Percentiles rank a stretch among this genome's conserved stretches.
Evolutionary conservation across 1,140 invertebrate genomes (phyloP).

Genomic region (Drosophila parabipectinata): DNA sequence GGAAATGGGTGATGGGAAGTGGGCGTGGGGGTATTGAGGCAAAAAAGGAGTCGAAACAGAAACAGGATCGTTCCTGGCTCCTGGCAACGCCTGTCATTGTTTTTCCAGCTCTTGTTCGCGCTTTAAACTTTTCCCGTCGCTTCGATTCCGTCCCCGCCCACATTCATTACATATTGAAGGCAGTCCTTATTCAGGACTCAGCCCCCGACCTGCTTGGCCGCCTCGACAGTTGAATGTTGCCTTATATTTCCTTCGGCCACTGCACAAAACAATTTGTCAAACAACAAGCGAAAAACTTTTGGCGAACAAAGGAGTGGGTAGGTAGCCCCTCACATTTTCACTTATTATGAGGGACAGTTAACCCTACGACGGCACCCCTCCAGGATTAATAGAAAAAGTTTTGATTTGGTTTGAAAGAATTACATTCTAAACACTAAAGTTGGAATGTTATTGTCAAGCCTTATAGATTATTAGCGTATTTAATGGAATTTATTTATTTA

Average conservation of each 20-base stretch:
- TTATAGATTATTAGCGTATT: too few species aligned
- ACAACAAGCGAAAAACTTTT: constrained; percentile 61
- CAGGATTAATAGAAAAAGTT: constrained; percentile 6
- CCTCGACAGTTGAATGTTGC: constrained; percentile 24
- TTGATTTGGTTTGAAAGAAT: not conserved
- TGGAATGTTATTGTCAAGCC: too few species aligned
- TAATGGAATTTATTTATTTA: too few species aligned
- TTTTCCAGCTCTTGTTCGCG: constrained; percentile 49
- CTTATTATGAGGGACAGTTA: constrained; percentile 20
- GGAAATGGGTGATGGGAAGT: constrained; percentile 16
- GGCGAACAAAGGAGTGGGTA: not conserved
- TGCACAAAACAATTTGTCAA: constrained; percentile 70
- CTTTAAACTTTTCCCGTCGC: constrained; percentile 63
- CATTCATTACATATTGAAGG: constrained; percentile 59
- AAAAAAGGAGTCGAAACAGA: constrained; percentile 14
- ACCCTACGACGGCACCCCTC: not conserved
- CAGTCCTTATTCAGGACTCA: constrained; percentile 6
- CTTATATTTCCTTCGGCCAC: constrained; percentile 41
- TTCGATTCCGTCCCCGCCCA: constrained; percentile 22
- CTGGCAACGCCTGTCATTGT: constrained; percentile 44
- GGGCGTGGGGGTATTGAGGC: constrained; percentile 12
- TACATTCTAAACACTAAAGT: too few species aligned
- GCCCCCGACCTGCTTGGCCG: not conserved
- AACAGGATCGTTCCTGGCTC: constrained; percentile 21
- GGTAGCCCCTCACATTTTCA: constrained; percentile 22